phyloP scores from a whole-genome alignment of 2,797 vertebrate genomes.

The Amphiprion clarkii region DNA sequence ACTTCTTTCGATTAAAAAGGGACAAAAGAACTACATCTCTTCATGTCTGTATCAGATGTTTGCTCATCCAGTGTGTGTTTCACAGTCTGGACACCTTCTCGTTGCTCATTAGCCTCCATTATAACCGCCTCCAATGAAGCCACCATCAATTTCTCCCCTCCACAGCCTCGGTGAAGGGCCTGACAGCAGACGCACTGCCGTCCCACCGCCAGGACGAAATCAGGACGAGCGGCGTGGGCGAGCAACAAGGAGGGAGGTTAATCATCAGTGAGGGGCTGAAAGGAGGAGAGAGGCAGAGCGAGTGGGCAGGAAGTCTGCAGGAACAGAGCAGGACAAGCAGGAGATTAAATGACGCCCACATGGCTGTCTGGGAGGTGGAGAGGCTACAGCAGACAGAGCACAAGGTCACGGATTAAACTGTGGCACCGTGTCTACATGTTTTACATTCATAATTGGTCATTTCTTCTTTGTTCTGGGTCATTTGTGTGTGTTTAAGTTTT shows the following conservation, averaged over 20 bases:
- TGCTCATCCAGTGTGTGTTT: conserved; percentile 13
- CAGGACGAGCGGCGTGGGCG: conserved; percentile 72
- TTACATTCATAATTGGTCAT: background rate
- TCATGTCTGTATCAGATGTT: conserved; percentile 1
- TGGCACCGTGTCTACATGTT: background rate
- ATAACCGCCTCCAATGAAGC: conserved; percentile 32
- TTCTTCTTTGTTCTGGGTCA: background rate
- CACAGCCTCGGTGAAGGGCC: conserved; percentile 35
- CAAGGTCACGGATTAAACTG: conserved; percentile 10
- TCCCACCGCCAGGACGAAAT: conserved; percentile 41
- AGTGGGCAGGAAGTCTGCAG: conserved; percentile 75
- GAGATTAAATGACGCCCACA: conserved; percentile 74
- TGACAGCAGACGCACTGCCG: conserved; percentile 65
- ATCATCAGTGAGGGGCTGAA: conserved; percentile 73
- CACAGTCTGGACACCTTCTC: conserved; percentile 14
- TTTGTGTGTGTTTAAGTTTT: background rate
- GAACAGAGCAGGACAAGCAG: conserved; percentile 67
- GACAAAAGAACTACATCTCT: background rate
- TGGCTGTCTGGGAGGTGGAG: conserved; percentile 48
- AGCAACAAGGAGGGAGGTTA: conserved; percentile 75
- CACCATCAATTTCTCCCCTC: conserved; percentile 56
- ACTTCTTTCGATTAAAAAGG: background rate
- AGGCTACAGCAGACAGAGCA: conserved; percentile 38
- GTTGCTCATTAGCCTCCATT: conserved; percentile 15
- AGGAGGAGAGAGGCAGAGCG: conserved; percentile 41